Base-by-base conservation (phyloP, 2,888 invertebrate species). In the Cephonodes hylas region DNA sequence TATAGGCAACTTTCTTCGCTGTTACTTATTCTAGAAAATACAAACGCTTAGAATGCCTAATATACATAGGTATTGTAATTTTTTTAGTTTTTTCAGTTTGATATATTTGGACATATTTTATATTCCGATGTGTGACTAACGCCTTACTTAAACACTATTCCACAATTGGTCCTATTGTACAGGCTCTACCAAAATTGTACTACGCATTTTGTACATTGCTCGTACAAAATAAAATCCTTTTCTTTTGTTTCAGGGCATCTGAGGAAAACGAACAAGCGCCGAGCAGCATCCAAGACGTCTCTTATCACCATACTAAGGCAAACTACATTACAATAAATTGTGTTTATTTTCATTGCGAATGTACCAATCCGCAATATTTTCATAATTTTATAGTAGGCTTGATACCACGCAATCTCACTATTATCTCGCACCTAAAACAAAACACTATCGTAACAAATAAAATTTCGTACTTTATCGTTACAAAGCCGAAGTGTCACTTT, bases 311-410 rank as follows among this genome's bases (percentile, higher is more conserved):
- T 68, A 68, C 66, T 67, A 60, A 66, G 65, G 60, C 44, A 53
- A 62, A 70, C 67, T 64, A 66, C 68, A 73, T 74, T 69, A 73
- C 60, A 71, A 73, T 76, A 79, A 74, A 75, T 79, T 72, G 3
- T 66, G 63, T 69, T 74, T 75, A 79, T 70, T 76, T 66, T 72
- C 69, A 77, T 68, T 73, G 69, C 74, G 71, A 74, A 77, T 76
- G 70, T 76, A 69, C 62, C 66, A 64, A 68, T 68, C 63, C 60
- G 66, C 72, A 70, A 72, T 80, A 79, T 80, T 79, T 79, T 79
- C 73, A 76, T 79, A 77, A 79, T 80, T 81, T 78, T 76, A 80
- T 78, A 70, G 74, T 70, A 70, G 66, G 65, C 74, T 75, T 73
- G 79, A 77, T 70, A 75, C 67, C 69, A 73, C 75, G 79, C 78